Conservation (phyloP, 2,113 vertebrate genomes). For the Manacus vitellinus region DNA sequence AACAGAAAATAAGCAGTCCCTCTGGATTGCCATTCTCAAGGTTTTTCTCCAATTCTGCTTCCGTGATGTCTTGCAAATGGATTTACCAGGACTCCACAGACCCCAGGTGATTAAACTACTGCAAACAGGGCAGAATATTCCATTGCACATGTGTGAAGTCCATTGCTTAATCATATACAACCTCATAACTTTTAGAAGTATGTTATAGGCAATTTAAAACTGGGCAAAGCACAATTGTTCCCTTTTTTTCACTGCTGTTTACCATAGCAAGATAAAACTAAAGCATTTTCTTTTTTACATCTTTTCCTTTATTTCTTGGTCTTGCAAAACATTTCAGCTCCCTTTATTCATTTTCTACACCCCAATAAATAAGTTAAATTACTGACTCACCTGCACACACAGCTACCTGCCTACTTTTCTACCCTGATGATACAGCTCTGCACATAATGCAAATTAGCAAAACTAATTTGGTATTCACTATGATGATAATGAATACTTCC, state of each 20-base stretch:
- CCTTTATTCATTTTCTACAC: background rate
- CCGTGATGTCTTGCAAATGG: slow-evolving; percentile 43
- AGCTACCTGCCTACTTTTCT: background rate
- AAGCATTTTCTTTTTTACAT: background rate
- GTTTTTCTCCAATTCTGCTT: background rate
- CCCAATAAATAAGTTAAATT: background rate
- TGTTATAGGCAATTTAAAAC: slow-evolving; percentile 4
- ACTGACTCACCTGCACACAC: background rate
- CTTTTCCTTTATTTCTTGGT: background rate
- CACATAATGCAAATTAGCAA: slow-evolving; percentile 5
- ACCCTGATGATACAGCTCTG: background rate
- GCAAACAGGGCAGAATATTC: slow-evolving; percentile 30
- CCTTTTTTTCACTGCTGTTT: background rate
- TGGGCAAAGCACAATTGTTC: background rate
- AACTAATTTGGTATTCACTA: slow-evolving; percentile 20
- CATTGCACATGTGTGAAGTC: slow-evolving; percentile 38
- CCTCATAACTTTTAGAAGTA: slow-evolving; percentile 43
- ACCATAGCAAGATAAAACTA: background rate
- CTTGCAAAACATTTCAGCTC: background rate
- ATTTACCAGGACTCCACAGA: slow-evolving; percentile 37
- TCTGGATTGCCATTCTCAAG: background rate
- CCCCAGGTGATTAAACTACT: slow-evolving; percentile 42
- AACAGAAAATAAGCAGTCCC: slow-evolving; percentile 41
- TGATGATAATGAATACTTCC: slow-evolving; percentile 17
- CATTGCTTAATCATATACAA: slow-evolving; percentile 43